Evolutionary conservation across 1,140 invertebrate species (phyloP).

Genomic region (Melanaphis sacchari): DNA sequence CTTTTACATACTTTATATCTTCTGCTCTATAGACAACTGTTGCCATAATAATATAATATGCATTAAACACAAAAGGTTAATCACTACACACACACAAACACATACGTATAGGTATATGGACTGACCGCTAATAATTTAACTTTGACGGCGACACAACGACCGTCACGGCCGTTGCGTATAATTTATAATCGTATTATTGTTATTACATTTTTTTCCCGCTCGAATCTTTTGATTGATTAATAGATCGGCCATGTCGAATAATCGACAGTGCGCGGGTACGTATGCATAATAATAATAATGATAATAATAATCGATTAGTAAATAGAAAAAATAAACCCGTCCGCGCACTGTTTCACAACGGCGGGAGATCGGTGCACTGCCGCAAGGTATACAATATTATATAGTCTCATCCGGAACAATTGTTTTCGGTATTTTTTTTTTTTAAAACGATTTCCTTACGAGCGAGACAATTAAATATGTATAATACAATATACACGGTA

Average conservation of each 20-base stretch:
- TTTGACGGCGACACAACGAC: background rate
- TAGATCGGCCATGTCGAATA: background rate
- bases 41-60: conserved; percentile 7
- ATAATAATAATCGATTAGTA: conserved; percentile 14
- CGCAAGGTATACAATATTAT: background rate
- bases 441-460: background rate
- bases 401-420: background rate
- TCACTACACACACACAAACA: background rate
- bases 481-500: background rate
- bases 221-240: conserved; percentile 17
- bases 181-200: background rate
- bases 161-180: background rate
- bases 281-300: background rate
- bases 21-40: background rate
- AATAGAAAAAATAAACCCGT: conserved; percentile 19
- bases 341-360: background rate
- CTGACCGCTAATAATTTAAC: conserved; percentile 29
- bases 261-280: background rate
- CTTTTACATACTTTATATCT: background rate
- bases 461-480: background rate
- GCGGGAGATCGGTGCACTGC: background rate
- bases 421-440: background rate
- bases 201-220: background rate
- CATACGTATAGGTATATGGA: background rate
- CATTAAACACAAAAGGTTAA: conserved; percentile 29